Conservation (phyloP, 2,797 vertebrate species). For the Cuculus canorus region DNA sequence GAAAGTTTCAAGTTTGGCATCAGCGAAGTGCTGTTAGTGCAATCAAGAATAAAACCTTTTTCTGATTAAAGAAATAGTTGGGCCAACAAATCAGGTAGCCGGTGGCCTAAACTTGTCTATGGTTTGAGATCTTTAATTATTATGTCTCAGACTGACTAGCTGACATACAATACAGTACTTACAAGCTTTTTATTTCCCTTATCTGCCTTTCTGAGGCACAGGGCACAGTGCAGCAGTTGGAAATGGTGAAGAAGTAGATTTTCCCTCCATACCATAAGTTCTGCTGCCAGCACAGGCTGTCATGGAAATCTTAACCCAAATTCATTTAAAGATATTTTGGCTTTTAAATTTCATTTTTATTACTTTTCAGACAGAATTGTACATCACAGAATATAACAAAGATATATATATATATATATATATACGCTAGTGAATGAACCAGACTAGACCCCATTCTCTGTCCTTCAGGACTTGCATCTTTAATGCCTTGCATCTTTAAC, state of each 20-base stretch:
- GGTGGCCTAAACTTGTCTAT: neutral
- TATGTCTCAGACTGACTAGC: neutral
- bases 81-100: neutral
- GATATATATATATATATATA: neutral
- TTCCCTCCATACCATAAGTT: neutral
- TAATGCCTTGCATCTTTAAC: neutral
- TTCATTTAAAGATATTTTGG: neutral
- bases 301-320: neutral
- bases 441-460: neutral
- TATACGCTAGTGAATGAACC: neutral
- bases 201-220: neutral
- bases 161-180: neutral
- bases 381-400: neutral
- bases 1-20: neutral
- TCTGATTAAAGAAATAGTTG: neutral
- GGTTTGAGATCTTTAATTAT: neutral
- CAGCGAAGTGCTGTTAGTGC: neutral
- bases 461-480: neutral
- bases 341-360: neutral
- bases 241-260: neutral
- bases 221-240: neutral
- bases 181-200: neutral
- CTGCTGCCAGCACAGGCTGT: neutral
- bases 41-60: neutral
- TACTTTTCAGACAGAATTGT: neutral